These are phyloP conservation scores for Suricata suricatta DNA, from an alignment of 2,113 vertebrate genomes.

Conservation along the genomic window DNA sequence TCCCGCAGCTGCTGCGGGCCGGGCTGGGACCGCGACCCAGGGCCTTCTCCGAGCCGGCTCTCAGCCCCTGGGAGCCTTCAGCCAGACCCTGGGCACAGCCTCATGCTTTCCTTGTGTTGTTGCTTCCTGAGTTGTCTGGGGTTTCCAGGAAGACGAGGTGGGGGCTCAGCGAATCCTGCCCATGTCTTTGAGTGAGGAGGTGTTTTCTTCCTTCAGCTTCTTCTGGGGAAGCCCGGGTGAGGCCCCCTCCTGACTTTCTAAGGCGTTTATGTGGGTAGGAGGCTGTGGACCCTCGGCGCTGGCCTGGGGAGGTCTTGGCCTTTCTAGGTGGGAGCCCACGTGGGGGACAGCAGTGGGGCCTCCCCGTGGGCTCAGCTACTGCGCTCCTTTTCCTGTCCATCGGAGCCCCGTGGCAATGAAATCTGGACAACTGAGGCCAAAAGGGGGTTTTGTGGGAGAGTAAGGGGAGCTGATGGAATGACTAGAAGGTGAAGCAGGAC, in stretches of 20 bases:
- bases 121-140: neutral
- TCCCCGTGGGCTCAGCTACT: neutral
- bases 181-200: neutral
- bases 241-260: neutral
- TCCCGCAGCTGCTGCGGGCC: neutral
- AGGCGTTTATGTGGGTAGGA: accelerated
- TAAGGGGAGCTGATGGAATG: neutral
- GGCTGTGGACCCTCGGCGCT: neutral
- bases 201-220: neutral
- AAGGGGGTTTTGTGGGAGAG: neutral
- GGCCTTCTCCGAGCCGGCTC: neutral
- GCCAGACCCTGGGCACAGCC: neutral
- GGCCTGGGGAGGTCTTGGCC: no score
- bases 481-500: neutral
- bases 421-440: neutral
- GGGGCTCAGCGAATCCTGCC: neutral
- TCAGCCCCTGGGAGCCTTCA: neutral
- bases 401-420: neutral
- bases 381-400: neutral
- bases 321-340: neutral
- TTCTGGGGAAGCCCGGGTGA: neutral
- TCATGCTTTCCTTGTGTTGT: accelerated
- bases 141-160: neutral
- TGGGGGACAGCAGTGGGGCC: accelerated
- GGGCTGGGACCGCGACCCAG: accelerated